Percentiles rank a stretch among this genome's conserved stretches.
These are phyloP conservation scores for Eupsittula cactorum DNA, from an alignment of 2,113 vertebrate species.

Conservation along the genomic window DNA sequence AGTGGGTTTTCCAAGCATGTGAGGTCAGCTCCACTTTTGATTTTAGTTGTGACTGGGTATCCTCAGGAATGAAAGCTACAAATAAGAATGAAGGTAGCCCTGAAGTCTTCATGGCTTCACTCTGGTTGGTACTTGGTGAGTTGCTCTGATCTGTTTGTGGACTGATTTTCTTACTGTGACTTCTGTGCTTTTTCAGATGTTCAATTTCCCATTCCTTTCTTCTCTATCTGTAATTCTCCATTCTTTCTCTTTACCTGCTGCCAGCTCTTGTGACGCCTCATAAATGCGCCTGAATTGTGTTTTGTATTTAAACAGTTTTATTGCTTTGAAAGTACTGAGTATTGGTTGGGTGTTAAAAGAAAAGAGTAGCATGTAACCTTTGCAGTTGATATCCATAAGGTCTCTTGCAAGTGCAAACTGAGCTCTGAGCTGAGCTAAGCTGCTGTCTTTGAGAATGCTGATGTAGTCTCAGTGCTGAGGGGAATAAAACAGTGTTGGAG, in stretches of 20 bases:
- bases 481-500: neutral
- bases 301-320: neutral
- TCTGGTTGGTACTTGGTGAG: neutral
- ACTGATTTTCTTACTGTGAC: neutral
- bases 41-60: neutral
- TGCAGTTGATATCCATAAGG: neutral
- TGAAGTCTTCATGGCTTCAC: neutral
- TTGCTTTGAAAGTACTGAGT: neutral
- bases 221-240: neutral
- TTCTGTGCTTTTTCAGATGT: neutral
- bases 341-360: neutral
- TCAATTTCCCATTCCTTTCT: neutral
- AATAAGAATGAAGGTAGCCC: neutral
- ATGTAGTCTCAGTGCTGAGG: neutral
- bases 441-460: neutral
- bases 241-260: neutral
- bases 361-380: neutral
- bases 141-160: neutral
- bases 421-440: neutral
- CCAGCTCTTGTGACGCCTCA: neutral
- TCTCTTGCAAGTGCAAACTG: neutral
- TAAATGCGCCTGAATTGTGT: neutral
- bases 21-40: neutral
- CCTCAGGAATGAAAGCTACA: neutral
- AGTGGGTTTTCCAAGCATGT: rapidly evolving